Evolutionary conservation across 2,113 vertebrate genomes (phyloP).

Genomic region (Mobula birostris): DNA sequence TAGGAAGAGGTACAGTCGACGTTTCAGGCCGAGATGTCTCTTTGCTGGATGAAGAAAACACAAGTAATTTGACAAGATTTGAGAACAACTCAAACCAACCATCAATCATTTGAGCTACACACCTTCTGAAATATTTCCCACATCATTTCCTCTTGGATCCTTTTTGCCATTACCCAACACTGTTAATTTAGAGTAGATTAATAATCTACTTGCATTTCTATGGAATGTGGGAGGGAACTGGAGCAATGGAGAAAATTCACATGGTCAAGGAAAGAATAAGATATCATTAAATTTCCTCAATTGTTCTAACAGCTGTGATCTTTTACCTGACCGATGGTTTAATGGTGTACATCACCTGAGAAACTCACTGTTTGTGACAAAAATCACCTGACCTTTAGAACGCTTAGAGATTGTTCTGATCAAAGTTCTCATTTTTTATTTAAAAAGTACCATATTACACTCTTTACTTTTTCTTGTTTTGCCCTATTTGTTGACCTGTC

Average conservation of each 20-base stretch:
- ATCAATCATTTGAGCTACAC: no score
- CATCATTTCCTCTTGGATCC: no score
- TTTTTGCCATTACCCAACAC: no score
- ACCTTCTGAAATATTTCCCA: no score
- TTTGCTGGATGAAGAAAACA: no score
- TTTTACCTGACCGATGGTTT: background rate
- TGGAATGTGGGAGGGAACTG: no score
- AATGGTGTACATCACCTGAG: background rate
- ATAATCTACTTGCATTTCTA: background rate
- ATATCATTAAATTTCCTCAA: background rate
- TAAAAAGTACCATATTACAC: background rate
- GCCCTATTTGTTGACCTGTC: background rate
- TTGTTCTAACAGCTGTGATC: background rate
- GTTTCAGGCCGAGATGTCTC: no score
- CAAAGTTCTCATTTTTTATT: slow-evolving; percentile 4
- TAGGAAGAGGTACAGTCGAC: no score
- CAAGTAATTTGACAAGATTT: no score
- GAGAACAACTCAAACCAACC: no score
- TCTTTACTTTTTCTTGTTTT: background rate
- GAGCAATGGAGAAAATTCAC: background rate
- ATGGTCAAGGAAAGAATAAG: no score
- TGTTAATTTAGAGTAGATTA: background rate
- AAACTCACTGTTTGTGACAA: background rate
- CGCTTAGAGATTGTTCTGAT: background rate
- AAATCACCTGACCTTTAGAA: background rate